Conservation (phyloP, 2,888 invertebrate species). For the Drosophila glabriapex region DNA sequence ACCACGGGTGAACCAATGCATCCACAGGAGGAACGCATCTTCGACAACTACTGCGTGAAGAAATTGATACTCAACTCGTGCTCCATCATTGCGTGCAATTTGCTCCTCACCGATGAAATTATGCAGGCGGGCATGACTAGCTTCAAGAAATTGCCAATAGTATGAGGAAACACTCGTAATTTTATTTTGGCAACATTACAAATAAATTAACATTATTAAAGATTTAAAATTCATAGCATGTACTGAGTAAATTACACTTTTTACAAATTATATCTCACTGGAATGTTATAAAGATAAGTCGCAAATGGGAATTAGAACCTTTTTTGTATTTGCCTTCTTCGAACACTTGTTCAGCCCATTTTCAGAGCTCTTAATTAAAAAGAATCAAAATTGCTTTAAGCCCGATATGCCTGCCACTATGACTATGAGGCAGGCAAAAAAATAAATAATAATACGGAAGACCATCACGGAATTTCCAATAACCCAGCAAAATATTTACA, state of each 20-base stretch:
- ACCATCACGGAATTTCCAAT: conserved; percentile 9
- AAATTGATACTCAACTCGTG: conserved; percentile 98
- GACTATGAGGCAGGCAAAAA: background rate
- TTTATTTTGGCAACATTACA: background rate
- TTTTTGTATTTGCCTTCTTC: background rate
- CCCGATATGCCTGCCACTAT: background rate
- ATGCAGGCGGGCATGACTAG: conserved; percentile 99
- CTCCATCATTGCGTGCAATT: conserved; percentile 98
- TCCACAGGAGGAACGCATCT: conserved; percentile 93
- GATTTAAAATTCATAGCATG: background rate
- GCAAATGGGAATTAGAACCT: background rate
- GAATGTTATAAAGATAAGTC: background rate
- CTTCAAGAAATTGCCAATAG: conserved; percentile 86
- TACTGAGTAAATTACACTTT: background rate
- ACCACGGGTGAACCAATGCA: conserved; percentile 95
- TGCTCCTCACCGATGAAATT: conserved; percentile 98
- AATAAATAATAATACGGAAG: background rate
- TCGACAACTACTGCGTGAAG: conserved; percentile 98
- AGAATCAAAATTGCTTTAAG: background rate
- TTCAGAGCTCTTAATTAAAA: background rate
- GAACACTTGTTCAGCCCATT: background rate
- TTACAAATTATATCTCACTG: background rate
- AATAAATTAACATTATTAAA: background rate
- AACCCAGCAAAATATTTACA: conserved; percentile 9
- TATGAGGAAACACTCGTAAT: background rate